Base-by-base conservation (phyloP, 2,888 invertebrate species). In the Eulithis prunata region DNA sequence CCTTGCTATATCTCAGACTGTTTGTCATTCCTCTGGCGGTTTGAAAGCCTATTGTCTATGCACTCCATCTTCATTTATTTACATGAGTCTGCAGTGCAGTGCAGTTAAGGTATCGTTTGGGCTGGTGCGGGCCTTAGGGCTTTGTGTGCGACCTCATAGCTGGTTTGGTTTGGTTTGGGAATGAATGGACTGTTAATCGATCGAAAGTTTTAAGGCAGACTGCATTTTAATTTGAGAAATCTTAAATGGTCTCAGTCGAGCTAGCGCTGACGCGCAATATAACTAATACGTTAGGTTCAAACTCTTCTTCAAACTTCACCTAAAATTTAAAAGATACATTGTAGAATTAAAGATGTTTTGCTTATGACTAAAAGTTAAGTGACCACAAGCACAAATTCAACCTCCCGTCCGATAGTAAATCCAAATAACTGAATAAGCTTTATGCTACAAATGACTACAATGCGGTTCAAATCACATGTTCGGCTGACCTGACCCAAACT, bases 1-100 rank as follows among this genome's bases (percentile, higher is more conserved):
- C 60, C 67, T 57, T 51, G 67, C 63, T 52, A 62, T 66, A 64
- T 68, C 64, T 64, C 54, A 61, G 61, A 13, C 61, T 68, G 68
- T 64, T 64, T 68, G 68, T 64, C 64, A 64, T 67, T 54, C 64
- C 57, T 36, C 41, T 49, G 62, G 45, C 58, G 11, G 45, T 67
- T 67, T 54, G 64, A 57, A 56, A 58, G 64, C 57, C 60, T 61
- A 64, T 64, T 64, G 64, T 68, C 57, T 61, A 38, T 57, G 63
- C 52, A 46, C 61, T 68, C 57, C 28, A 57, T 68, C 64, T 64
- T 64, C 60, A 64, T 68, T 68, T 64, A 64, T 68, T 61, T 49
- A 61, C 45, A 64, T 36, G 53, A 36, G 56, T 54, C 12, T 61
- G 59, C 32, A 47, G 47, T 63, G 67, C 67, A 64, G 57, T 68